These are phyloP conservation scores for Bryconaethiops microstoma DNA, from an alignment of 2,797 vertebrate genomes.

Conservation along the genomic window DNA sequence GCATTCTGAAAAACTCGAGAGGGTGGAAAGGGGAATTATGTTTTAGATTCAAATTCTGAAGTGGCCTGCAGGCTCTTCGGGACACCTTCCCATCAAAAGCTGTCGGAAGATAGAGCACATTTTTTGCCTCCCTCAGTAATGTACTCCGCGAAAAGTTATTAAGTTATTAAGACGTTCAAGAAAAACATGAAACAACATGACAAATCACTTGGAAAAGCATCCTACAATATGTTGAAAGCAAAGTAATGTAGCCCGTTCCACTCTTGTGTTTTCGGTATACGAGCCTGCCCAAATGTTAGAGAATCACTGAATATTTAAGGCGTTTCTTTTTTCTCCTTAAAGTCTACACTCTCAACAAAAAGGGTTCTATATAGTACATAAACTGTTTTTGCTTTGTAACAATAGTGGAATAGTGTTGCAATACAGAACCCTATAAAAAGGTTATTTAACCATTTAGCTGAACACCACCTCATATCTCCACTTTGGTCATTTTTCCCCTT, in stretches of 20 bases:
- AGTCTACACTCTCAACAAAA: too few relatives aligned
- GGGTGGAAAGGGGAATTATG: neutral
- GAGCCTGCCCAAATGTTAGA: neutral
- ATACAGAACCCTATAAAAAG: too few relatives aligned
- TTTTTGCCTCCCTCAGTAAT: neutral
- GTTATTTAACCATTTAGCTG: too few relatives aligned
- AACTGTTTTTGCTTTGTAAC: too few relatives aligned
- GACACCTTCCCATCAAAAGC: constrained; percentile 4
- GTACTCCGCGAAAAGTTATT: neutral
- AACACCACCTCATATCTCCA: too few relatives aligned
- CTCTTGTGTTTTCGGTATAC: neutral
- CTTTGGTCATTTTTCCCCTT: too few relatives aligned
- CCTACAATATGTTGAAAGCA: neutral
- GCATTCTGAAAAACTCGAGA: constrained; percentile 23
- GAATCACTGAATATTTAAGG: too few relatives aligned
- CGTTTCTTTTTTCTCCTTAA: too few relatives aligned
- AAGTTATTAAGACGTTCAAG: too few relatives aligned
- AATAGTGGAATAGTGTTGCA: too few relatives aligned
- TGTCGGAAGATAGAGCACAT: neutral
- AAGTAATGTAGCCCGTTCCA: neutral
- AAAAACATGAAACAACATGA: neutral
- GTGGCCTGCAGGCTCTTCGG: constrained; percentile 15
- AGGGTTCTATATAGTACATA: too few relatives aligned
- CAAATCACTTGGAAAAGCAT: neutral
- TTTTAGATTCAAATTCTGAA: constrained; percentile 20